A percentile compares a stretch with the other conserved stretches of the same genome.
Evolutionary conservation across 2,888 invertebrate species (phyloP).

Genomic region (Piscicola geometra): DNA sequence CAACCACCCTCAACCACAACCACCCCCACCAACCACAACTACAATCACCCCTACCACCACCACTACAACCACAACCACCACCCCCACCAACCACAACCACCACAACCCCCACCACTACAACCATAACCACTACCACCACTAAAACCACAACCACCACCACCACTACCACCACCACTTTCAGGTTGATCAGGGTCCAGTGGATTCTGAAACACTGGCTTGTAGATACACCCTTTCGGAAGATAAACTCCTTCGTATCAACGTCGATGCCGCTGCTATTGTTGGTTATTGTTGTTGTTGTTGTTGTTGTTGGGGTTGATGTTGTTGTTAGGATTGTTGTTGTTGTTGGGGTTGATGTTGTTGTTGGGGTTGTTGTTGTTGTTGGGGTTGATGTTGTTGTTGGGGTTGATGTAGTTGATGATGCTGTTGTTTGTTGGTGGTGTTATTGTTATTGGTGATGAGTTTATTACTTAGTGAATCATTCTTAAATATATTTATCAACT

Average conservation of each 20-base stretch:
- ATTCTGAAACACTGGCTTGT: slow-evolving; percentile 92
- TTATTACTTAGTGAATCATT: no score
- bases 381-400: no score
- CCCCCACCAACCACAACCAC: background rate
- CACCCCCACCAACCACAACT: no score
- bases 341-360: no score
- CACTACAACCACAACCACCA: background rate
- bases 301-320: no score
- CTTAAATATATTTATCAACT: no score
- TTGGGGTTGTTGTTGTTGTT: no score
- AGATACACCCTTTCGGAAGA: slow-evolving; percentile 96
- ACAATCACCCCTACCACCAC: background rate
- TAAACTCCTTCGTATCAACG: slow-evolving; percentile 93
- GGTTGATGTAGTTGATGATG: no score
- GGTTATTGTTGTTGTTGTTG: background rate
- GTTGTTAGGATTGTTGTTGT: no score
- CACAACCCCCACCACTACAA: background rate
- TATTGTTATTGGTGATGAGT: no score
- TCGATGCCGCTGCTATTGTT: slow-evolving; percentile 63
- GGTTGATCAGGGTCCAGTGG: slow-evolving; percentile 82
- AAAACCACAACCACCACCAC: slow-evolving; percentile 1
- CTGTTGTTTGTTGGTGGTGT: no score
- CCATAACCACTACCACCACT: background rate
- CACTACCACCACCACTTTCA: background rate
- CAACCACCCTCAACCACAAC: background rate